Conservation (phyloP, 2,113 vertebrate species). For the Cavia aperea region DNA sequence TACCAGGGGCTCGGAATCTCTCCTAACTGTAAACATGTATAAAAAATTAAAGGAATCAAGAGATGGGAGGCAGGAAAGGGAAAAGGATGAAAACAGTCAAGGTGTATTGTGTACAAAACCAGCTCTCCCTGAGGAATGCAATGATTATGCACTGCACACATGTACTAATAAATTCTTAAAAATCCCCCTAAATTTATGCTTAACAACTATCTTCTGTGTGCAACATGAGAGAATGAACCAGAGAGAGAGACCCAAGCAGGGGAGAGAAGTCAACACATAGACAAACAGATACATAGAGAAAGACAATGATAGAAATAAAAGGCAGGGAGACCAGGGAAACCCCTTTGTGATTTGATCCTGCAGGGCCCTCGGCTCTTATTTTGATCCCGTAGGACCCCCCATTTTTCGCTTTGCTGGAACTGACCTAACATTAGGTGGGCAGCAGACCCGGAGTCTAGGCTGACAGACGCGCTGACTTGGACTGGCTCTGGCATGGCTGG, state of each 20-base stretch:
- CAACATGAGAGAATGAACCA: background rate
- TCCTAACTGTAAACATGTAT: background rate
- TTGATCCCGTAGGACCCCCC: background rate
- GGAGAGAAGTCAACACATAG: rapidly evolving
- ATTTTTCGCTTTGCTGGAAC: background rate
- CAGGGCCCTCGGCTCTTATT: background rate
- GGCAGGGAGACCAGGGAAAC: background rate
- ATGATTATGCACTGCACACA: background rate
- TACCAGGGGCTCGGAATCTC: background rate
- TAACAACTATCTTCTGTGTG: too few species aligned
- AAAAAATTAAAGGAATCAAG: background rate
- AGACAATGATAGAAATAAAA: background rate
- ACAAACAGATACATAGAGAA: background rate
- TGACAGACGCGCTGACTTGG: background rate
- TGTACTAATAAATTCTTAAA: background rate
- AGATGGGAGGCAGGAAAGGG: background rate
- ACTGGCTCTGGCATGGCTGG: background rate
- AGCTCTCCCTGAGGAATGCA: background rate
- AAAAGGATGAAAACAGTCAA: background rate
- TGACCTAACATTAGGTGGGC: background rate
- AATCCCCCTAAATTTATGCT: background rate
- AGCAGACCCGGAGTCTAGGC: background rate
- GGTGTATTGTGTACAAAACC: background rate
- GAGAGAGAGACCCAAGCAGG: background rate
- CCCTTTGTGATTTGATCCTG: background rate